Evolutionary conservation across 2,888 invertebrate genomes (phyloP).

Genomic region (Lasius platythorax): DNA sequence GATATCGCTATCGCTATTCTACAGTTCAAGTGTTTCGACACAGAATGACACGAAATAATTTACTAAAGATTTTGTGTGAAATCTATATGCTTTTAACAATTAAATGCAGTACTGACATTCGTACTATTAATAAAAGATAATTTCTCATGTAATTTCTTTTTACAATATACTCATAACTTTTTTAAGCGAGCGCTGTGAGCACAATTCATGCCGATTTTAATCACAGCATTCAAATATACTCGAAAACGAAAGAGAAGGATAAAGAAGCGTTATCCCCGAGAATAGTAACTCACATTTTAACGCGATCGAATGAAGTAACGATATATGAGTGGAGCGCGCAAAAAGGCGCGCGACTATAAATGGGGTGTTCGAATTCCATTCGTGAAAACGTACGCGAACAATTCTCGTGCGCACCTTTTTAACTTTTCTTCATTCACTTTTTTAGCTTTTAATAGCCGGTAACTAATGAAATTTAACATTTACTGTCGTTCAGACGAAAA

Average conservation of each 20-base stretch:
- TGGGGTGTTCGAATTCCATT: background rate
- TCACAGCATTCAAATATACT: background rate
- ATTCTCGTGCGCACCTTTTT: background rate
- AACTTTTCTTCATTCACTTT: slow-evolving; percentile 17
- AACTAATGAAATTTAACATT: slow-evolving; percentile 27
- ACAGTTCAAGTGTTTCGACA: background rate
- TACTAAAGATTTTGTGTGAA: background rate
- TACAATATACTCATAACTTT: background rate
- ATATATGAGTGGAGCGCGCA: slow-evolving; percentile 5
- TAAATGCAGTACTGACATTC: background rate
- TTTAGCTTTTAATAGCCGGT: background rate
- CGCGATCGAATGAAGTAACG: slow-evolving; percentile 8
- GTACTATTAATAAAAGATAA: background rate
- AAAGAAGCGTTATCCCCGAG: background rate
- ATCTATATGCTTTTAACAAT: background rate
- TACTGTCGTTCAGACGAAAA: slow-evolving; percentile 4
- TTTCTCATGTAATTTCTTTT: background rate
- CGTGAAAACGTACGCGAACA: slow-evolving; percentile 5
- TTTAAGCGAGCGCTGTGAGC: background rate
- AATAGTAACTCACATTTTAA: slow-evolving; percentile 27
- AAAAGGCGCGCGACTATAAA: background rate
- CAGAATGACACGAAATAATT: background rate
- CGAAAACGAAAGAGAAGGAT: background rate
- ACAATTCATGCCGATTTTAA: background rate
- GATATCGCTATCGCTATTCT: background rate